Evolutionary conservation across 2,888 invertebrate species (phyloP), one percentile per base, ranked within the genome.

Genomic region (Pteria penguin): DNA sequence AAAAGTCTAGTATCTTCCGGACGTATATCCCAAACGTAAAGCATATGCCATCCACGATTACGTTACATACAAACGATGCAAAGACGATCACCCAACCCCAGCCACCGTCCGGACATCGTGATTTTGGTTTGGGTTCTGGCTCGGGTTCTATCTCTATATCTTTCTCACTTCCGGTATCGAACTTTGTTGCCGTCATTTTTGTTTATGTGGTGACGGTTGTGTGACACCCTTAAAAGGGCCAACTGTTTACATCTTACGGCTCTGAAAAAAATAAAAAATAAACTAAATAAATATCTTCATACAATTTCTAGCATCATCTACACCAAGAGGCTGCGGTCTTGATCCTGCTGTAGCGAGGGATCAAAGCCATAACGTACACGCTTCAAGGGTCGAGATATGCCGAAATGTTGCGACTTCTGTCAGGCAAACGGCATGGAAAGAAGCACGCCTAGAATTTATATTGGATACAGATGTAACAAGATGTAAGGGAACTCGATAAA

Each of bases 111-210:
- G 76, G 76, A 32, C 76, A 77, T 27, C 65, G 18, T 29, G 76
- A 77, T 29, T 70, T 77, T 26, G 73, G 45, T 54, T 63, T 66
- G 26, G 76, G 72, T 29, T 77, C 76, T 52, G 72, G 72, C 58
- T 77, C 76, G n/a, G 76, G 72, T 45, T 77, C 76, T 14, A 77
- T 69, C 27, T 77, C 76, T 62, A 77, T 62, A 69, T 77, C 76
- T 70, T 77, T 77, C 24, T 77, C 76, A 57, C 72, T 73, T 26
- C 58, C 55, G 33, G 63, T 65, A 29, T 77, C 76, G 32, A 77
- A 77, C 66, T 69, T 77, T n/a, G 65, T 62, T 4, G 36, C 72
- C 58, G 63, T 70, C 76, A 77, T 77, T 32, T 68, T 76, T 26
- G n/a, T n/a, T n/a, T n/a, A n/a, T n/a, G n/a, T n/a, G n/a, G n/a